These are phyloP conservation scores for Corticium candelabrum DNA, from an alignment of 37 sponge, comb jelly and placozoan species.

Conservation along the genomic window DNA sequence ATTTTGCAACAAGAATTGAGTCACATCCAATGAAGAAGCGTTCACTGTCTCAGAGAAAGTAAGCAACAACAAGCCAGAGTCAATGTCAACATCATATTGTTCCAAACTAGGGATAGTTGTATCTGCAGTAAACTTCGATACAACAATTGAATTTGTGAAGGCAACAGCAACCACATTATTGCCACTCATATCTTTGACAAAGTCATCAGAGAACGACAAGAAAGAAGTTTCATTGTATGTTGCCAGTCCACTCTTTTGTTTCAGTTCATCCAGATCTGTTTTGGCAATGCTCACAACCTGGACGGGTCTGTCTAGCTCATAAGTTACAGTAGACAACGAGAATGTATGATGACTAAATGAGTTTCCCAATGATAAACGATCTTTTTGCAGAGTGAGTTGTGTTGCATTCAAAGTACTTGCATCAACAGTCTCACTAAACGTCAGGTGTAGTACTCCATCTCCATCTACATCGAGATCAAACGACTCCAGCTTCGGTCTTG, in stretches of 20 bases:
- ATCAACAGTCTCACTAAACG: conserved; percentile 75
- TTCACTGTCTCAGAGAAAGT: conserved; percentile 64
- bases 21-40: conserved; percentile 37
- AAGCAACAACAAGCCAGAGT: conserved; percentile 36
- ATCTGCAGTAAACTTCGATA: not conserved
- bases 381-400: conserved; percentile 48
- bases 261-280: conserved; percentile 62
- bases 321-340: conserved; percentile 25
- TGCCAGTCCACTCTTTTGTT: conserved; percentile 21
- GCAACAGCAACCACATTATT: not conserved
- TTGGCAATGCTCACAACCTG: conserved; percentile 37
- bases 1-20: conserved; percentile 49
- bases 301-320: conserved; percentile 24
- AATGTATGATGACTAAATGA: conserved; percentile 49
- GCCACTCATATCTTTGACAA: conserved; percentile 13
- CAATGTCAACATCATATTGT: conserved; percentile 33
- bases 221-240: conserved; percentile 27
- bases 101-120: not conserved
- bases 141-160: not conserved
- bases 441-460: conserved; percentile 34
- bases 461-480: conserved; percentile 59
- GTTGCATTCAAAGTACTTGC: conserved; percentile 38
- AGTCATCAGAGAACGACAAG: not conserved
- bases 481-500: conserved; percentile 45
- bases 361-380: conserved; percentile 21